A percentile compares a stretch with the other conserved stretches of the same genome.
Evolutionary conservation across 2,113 vertebrate species (phyloP).

Genomic region (Solea senegalensis): DNA sequence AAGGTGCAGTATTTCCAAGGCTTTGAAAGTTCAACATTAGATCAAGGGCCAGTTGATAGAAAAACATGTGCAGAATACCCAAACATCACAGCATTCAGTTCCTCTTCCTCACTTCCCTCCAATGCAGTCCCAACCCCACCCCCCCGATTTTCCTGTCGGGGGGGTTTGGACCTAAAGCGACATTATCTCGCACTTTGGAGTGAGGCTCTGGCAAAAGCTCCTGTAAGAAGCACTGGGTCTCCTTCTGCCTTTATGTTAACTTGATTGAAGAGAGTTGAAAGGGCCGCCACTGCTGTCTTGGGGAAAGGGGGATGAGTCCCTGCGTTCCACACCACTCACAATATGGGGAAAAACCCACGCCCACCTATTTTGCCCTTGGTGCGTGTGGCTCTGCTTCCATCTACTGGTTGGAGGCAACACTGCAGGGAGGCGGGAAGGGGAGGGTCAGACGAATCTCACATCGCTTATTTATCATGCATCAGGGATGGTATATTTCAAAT

Average conservation of each 20-base stretch:
- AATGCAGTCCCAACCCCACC: conserved; percentile 14
- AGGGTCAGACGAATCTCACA: not conserved
- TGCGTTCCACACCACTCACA: conserved; percentile 54
- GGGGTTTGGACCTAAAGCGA: conserved; percentile 44
- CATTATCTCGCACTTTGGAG: conserved; percentile 57
- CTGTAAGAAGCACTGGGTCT: conserved; percentile 50
- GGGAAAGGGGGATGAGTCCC: conserved; percentile 37
- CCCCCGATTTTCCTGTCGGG: conserved; percentile 13
- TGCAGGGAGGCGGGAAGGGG: not conserved
- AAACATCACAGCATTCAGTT: conserved; percentile 42
- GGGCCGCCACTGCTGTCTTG: conserved; percentile 54
- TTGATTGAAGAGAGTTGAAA: conserved; percentile 76
- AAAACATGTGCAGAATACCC: conserved; percentile 18
- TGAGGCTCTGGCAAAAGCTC: conserved; percentile 32
- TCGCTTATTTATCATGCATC: conserved; percentile 16
- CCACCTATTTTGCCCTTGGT: not conserved
- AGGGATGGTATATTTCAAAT: conserved; percentile 27
- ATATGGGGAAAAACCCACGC: conserved; percentile 48
- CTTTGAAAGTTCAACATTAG: conserved; percentile 58
- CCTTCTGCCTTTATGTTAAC: conserved; percentile 64
- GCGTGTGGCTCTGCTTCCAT: conserved; percentile 75
- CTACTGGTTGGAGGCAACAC: conserved; percentile 60
- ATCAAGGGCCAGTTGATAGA: conserved; percentile 36
- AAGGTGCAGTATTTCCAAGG: conserved; percentile 16
- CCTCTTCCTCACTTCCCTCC: conserved; percentile 18